Percentiles rank a stretch among this genome's conserved stretches.
phyloP scores from a whole-genome alignment of 2,888 invertebrate genomes.

The Panorpa germanica region DNA sequence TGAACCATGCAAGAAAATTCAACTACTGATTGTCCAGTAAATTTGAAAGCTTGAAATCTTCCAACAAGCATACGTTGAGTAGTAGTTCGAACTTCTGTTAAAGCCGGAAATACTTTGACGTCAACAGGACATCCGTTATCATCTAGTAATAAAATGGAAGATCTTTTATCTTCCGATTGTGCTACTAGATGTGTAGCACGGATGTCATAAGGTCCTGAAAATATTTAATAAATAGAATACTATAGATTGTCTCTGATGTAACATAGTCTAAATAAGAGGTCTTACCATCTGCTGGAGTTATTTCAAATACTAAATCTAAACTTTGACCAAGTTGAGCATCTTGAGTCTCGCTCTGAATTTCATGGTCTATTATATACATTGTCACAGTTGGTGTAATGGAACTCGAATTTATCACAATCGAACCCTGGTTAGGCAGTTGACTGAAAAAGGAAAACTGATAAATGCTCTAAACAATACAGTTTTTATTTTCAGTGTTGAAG shows the following conservation, averaged over 20 bases:
- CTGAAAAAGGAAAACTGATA: slow-evolving; percentile 16
- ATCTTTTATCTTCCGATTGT: slow-evolving; percentile 52
- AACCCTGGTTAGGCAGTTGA: slow-evolving; percentile 24
- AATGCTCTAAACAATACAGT: too few relatives aligned
- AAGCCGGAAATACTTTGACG: slow-evolving; percentile 27
- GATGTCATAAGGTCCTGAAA: slow-evolving; percentile 29
- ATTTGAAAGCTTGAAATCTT: slow-evolving; percentile 70
- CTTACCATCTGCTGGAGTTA: slow-evolving; percentile 31
- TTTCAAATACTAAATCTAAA: slow-evolving; percentile 39
- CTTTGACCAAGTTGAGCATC: slow-evolving; percentile 49
- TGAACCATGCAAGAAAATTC: slow-evolving; percentile 66
- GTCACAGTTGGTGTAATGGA: slow-evolving; percentile 28
- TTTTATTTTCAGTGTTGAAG: too few relatives aligned
- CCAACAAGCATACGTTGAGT: slow-evolving; percentile 28
- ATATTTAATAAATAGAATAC: too few relatives aligned
- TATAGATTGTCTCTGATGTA: too few relatives aligned
- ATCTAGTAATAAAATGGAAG: slow-evolving; percentile 55
- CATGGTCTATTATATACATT: slow-evolving; percentile 36
- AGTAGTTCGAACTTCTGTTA: slow-evolving; percentile 22
- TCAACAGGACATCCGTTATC: slow-evolving; percentile 68
- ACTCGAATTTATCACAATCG: slow-evolving; percentile 28
- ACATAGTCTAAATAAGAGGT: slow-evolving; percentile 7
- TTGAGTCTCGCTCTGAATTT: slow-evolving; percentile 33
- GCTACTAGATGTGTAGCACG: slow-evolving; percentile 64
- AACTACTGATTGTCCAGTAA: slow-evolving; percentile 65